Conservation (phyloP, 2,797 vertebrate genomes). For the Cryptoblepharus egeriae region DNA sequence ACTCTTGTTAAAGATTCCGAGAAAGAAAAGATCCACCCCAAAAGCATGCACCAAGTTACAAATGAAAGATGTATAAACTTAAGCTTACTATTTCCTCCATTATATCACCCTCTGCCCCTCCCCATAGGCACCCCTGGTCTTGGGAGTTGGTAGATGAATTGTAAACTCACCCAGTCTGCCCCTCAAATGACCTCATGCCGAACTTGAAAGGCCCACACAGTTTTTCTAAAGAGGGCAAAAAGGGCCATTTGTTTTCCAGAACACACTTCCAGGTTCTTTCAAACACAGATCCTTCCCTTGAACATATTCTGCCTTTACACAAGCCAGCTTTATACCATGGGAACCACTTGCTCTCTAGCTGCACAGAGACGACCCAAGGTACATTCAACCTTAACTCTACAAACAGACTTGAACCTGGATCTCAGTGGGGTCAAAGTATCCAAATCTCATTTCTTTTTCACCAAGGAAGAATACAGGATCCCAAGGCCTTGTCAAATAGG, state of each 20-base stretch:
- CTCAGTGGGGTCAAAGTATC: constrained; percentile 7
- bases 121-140: constrained; percentile 32
- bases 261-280: constrained; percentile 45
- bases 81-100: constrained; percentile 13
- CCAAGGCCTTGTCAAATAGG: background rate
- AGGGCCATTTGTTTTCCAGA: constrained; percentile 42
- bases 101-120: background rate
- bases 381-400: constrained; percentile 30
- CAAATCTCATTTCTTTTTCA: background rate
- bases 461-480: background rate
- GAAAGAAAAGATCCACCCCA: constrained; percentile 6
- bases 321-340: constrained; percentile 22
- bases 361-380: constrained; percentile 19
- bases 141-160: constrained; percentile 38
- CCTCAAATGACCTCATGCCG: constrained; percentile 49
- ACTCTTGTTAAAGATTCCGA: background rate
- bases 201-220: constrained; percentile 30
- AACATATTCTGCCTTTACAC: constrained; percentile 16
- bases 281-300: constrained; percentile 30
- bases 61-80: background rate
- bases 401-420: constrained; percentile 32
- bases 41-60: background rate
- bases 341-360: constrained; percentile 32
- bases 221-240: constrained; percentile 44
- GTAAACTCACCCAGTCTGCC: constrained; percentile 40